phyloP scores from a whole-genome alignment of 2,888 invertebrate genomes.

The Hydroisotoma schaefferi region DNA sequence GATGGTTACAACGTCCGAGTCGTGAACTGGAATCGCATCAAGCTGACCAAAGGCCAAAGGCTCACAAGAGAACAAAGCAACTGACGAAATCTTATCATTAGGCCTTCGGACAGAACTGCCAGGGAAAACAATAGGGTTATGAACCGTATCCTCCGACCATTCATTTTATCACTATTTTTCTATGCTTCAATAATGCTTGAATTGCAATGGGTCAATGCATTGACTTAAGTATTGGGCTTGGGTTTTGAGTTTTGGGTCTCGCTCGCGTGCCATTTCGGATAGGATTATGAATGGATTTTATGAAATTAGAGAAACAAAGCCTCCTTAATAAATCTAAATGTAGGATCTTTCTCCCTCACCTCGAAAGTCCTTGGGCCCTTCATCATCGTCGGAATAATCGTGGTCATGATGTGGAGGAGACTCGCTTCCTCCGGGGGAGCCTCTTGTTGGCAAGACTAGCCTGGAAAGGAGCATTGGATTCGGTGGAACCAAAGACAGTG shows the following conservation, averaged over 20 bases:
- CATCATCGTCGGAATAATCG: slow-evolving; percentile 46
- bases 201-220: no score
- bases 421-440: slow-evolving; percentile 40
- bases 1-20: slow-evolving; percentile 4
- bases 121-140: slow-evolving; percentile 1
- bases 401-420: slow-evolving; percentile 42
- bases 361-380: slow-evolving; percentile 47
- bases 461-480: slow-evolving; percentile 47
- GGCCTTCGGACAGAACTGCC: background rate
- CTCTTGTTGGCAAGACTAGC: slow-evolving; percentile 42
- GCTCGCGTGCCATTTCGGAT: background rate
- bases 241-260: slow-evolving; percentile 1
- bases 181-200: no score
- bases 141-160: slow-evolving; percentile 1
- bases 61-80: background rate
- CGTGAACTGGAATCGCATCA: no score
- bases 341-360: slow-evolving; percentile 27
- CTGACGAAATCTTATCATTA: slow-evolving; percentile 3
- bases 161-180: slow-evolving; percentile 1
- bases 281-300: background rate
- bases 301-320: background rate
- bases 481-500: slow-evolving; percentile 37
- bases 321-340: background rate
- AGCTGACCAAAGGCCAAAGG: slow-evolving; percentile 4
- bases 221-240: background rate